These are phyloP conservation scores for Palythoa grandis DNA, from an alignment of 92 coral and sea anemone species.

Conservation along the genomic window DNA sequence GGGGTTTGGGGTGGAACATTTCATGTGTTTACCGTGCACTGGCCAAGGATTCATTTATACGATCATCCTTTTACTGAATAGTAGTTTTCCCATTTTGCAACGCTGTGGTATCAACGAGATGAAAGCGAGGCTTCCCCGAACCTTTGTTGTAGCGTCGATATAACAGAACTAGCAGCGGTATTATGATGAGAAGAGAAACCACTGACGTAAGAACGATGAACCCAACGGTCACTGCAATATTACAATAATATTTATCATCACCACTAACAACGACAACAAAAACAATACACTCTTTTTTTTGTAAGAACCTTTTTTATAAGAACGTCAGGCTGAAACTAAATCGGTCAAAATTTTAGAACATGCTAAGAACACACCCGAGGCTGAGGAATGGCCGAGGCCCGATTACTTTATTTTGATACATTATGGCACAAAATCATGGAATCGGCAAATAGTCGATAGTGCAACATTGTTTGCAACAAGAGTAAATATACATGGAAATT, in stretches of 20 bases:
- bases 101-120: neutral
- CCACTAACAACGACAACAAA: neutral
- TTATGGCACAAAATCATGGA: no score
- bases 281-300: no score
- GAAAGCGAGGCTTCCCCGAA: neutral
- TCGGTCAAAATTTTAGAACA: no score
- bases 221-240: constrained; percentile 15
- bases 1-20: neutral
- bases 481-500: no score
- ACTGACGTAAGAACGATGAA: constrained; percentile 4
- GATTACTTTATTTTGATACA: no score
- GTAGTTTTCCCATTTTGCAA: neutral
- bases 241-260: neutral
- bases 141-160: neutral
- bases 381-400: no score
- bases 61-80: neutral
- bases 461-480: no score
- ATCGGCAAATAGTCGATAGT: no score
- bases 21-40: neutral
- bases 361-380: no score
- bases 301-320: no score
- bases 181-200: neutral
- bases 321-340: no score
- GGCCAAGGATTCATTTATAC: neutral
- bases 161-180: neutral